Evolutionary conservation across 2,113 vertebrate species (phyloP).

Genomic region (Okapia johnstoni): DNA sequence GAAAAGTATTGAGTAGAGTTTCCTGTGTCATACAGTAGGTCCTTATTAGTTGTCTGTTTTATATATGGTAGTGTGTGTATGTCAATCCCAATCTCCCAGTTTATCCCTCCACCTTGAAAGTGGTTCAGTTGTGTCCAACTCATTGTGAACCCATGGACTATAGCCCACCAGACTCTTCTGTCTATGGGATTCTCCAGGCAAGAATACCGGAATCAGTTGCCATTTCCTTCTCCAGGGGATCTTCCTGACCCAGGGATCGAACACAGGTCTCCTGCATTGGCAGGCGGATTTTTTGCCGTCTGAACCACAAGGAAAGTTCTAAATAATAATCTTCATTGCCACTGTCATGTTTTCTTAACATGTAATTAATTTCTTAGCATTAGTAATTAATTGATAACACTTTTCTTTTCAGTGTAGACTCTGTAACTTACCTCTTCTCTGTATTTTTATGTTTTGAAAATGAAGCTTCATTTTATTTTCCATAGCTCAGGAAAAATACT

Average conservation of each 20-base stretch:
- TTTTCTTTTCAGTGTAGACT: neutral
- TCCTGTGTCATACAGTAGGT: neutral
- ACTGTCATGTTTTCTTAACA: neutral
- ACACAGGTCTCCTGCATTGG: neutral
- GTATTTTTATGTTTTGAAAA: conserved; percentile 23
- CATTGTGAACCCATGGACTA: neutral
- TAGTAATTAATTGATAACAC: neutral
- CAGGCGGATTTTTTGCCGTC: neutral
- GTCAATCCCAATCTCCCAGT: neutral
- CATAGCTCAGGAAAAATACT: neutral
- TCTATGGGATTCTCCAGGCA: neutral
- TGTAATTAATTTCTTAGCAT: neutral
- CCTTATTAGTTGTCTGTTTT: neutral
- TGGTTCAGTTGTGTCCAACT: neutral
- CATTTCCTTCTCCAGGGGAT: neutral
- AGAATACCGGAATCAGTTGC: neutral
- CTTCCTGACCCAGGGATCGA: neutral
- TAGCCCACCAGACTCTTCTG: neutral
- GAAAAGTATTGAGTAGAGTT: neutral
- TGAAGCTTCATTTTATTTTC: neutral
- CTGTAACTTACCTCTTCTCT: neutral
- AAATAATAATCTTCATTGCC: neutral
- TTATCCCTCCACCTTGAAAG: neutral
- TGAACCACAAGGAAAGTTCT: neutral
- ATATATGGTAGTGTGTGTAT: neutral